These are phyloP conservation scores for Bombyx mori DNA, from an alignment of 1,140 invertebrate species.

Conservation along the genomic window ASM3026992v2 NC_085121.1:16149501-16150000, in stretches of 20 bases:
- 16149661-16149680: conserved; percentile 80
- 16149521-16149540: too few relatives aligned
- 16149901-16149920: too few relatives aligned
- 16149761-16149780: conserved; percentile 75
- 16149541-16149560: too few relatives aligned
- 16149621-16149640: conserved; percentile 78
- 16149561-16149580: too few relatives aligned
- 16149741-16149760: conserved; percentile 85
- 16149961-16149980: too few relatives aligned
- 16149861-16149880: too few relatives aligned
- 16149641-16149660: conserved; percentile 76
- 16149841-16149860: too few relatives aligned
- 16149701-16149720: conserved; percentile 90
- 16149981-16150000: too few relatives aligned
- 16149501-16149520: too few relatives aligned
- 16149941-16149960: too few relatives aligned
- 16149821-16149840: not conserved
- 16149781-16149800: conserved; percentile 73
- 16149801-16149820: conserved; percentile 63
- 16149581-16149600: conserved; percentile 42
- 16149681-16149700: conserved; percentile 80
- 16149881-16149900: too few relatives aligned
- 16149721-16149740: conserved; percentile 90
- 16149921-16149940: too few relatives aligned
- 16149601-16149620: conserved; percentile 67